Conservation (phyloP, 2,888 invertebrate genomes). For the Melanophora roralis region DNA sequence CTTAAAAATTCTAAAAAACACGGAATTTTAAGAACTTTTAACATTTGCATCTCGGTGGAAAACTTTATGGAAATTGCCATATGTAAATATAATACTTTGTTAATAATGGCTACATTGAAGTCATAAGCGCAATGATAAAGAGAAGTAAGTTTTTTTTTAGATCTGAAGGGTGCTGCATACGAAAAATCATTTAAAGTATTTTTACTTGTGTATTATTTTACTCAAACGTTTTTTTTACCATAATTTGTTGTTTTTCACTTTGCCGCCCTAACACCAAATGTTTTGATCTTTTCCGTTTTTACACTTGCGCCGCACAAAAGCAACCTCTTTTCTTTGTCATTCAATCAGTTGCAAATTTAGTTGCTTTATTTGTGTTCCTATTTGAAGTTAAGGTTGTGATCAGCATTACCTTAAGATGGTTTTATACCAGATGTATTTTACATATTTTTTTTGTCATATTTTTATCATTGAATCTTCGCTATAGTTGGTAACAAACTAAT, state of each 20-base stretch:
- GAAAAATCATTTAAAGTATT: constrained; percentile 53
- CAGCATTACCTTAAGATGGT: constrained; percentile 33
- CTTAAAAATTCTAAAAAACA: too few species aligned
- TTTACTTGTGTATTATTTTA: constrained; percentile 51
- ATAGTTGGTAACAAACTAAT: too few species aligned
- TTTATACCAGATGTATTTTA: constrained; percentile 2
- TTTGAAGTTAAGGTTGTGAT: constrained; percentile 52
- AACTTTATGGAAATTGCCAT: too few species aligned
- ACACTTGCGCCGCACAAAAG: constrained; percentile 10
- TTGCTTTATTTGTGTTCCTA: constrained; percentile 15
- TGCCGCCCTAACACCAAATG: constrained; percentile 43
- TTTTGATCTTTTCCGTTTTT: constrained; percentile 59
- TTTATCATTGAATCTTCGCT: too few species aligned
- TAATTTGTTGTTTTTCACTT: constrained; percentile 59
- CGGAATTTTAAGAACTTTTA: too few species aligned
- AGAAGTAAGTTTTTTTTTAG: too few species aligned
- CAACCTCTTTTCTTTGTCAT: constrained; percentile 1
- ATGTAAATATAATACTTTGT: too few species aligned
- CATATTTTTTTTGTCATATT: too few species aligned
- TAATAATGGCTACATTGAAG: constrained; percentile 1
- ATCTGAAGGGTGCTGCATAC: constrained; percentile 3
- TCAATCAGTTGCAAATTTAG: constrained; percentile 7
- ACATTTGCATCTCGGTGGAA: too few species aligned
- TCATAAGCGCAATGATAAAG: not conserved
- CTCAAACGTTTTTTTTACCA: constrained; percentile 26